phyloP scores from a whole-genome alignment of 2,888 invertebrate genomes.

The Pilophorus perplexus region DNA sequence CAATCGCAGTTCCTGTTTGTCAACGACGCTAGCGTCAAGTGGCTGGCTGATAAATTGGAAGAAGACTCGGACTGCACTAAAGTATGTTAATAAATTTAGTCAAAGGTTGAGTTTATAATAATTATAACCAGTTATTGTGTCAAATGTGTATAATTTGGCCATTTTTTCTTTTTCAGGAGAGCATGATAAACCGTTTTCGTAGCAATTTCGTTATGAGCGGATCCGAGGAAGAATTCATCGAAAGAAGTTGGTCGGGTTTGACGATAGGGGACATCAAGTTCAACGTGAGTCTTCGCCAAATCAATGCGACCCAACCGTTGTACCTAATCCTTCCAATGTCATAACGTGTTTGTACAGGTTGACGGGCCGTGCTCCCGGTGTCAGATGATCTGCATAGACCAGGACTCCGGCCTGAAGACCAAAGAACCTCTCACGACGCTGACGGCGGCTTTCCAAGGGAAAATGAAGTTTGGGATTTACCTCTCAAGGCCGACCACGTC shows the following conservation, averaged over 20 bases:
- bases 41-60: constrained; percentile 63
- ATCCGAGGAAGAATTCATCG: constrained; percentile 66
- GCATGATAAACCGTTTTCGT: constrained; percentile 75
- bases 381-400: constrained; percentile 94
- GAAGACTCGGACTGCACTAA: constrained; percentile 54
- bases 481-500: constrained; percentile 51
- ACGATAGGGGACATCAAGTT: constrained; percentile 65
- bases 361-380: constrained; percentile 83
- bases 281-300: constrained; percentile 57
- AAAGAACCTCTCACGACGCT: constrained; percentile 75
- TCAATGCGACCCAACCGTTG: too few species aligned
- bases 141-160: too few species aligned
- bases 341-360: too few species aligned
- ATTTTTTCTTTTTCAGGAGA: constrained; percentile 52
- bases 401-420: constrained; percentile 74
- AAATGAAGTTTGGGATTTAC: constrained; percentile 79
- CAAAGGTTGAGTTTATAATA: background rate
- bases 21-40: constrained; percentile 72
- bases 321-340: too few species aligned
- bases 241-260: constrained; percentile 68
- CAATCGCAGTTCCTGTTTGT: constrained; percentile 83
- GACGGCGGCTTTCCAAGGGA: constrained; percentile 69
- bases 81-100: too few species aligned
- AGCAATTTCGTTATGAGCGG: constrained; percentile 85
- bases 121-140: too few species aligned